Conservation (phyloP, 2,797 vertebrate genomes). For the Nyctibius grandis region DNA sequence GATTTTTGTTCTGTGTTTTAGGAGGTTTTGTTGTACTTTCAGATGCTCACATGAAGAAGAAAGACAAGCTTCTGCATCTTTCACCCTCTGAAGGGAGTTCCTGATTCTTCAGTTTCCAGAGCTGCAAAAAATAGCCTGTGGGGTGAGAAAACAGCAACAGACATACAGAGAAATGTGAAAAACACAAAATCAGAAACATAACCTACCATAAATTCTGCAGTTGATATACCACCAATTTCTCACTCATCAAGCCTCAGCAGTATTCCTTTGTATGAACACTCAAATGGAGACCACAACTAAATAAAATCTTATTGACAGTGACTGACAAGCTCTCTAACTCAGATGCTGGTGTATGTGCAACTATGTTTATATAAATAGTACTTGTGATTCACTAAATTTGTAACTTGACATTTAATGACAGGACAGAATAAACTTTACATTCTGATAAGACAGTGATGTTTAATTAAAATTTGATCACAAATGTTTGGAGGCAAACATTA, state of each 20-base stretch:
- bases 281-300: background rate
- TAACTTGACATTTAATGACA: background rate
- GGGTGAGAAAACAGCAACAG: background rate
- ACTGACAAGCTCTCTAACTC: background rate
- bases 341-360: background rate
- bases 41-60: background rate
- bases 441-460: background rate
- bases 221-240: background rate
- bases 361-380: background rate
- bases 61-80: background rate
- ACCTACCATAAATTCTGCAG: background rate
- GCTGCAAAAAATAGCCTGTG: background rate
- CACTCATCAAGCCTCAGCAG: background rate
- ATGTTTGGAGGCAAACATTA: background rate
- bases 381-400: background rate
- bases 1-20: background rate
- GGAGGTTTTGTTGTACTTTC: background rate
- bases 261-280: background rate
- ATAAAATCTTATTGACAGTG: background rate
- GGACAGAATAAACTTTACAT: background rate
- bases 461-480: background rate
- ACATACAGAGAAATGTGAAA: background rate
- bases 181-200: background rate
- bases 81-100: background rate
- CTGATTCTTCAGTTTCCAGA: slow-evolving; percentile 19